A percentile compares a stretch with the other conserved stretches of the same genome.
Conservation (phyloP, 2,113 vertebrate species). For the Paracyprichromis sp. region DNA sequence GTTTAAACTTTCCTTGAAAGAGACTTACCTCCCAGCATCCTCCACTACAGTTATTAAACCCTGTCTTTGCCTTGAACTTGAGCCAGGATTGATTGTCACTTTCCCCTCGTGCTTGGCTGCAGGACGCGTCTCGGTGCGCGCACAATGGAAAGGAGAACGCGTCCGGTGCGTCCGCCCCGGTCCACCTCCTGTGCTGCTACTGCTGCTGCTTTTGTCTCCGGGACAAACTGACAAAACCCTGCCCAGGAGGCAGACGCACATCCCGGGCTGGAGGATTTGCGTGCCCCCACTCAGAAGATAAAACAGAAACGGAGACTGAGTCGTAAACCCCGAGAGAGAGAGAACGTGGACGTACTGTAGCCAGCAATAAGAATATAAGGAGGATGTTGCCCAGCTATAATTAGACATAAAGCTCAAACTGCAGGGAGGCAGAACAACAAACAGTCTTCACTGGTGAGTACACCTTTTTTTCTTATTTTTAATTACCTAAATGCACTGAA, state of each 20-base stretch:
- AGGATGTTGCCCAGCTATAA: background rate
- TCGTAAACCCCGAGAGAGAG: background rate
- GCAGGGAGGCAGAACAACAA: background rate
- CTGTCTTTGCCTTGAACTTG: background rate
- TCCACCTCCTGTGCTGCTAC: background rate
- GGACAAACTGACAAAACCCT: background rate
- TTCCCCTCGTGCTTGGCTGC: background rate
- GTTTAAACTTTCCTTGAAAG: conserved; percentile 18
- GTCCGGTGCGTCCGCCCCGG: background rate
- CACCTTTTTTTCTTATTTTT: background rate
- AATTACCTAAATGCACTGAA: background rate
- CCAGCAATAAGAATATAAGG: background rate
- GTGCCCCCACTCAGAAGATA: background rate
- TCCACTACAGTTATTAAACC: background rate
- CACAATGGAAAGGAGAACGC: background rate
- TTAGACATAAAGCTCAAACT: background rate
- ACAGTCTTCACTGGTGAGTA: conserved; percentile 27
- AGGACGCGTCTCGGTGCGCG: background rate
- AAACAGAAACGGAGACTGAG: background rate
- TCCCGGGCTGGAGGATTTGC: background rate
- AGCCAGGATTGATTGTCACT: background rate
- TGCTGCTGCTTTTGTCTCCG: background rate
- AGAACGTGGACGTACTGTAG: background rate
- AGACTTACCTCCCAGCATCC: background rate
- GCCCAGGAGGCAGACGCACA: background rate